These are phyloP conservation scores for Leptatherina wallacei DNA, from an alignment of 2,797 vertebrate genomes.

Conservation along the genomic window DNA sequence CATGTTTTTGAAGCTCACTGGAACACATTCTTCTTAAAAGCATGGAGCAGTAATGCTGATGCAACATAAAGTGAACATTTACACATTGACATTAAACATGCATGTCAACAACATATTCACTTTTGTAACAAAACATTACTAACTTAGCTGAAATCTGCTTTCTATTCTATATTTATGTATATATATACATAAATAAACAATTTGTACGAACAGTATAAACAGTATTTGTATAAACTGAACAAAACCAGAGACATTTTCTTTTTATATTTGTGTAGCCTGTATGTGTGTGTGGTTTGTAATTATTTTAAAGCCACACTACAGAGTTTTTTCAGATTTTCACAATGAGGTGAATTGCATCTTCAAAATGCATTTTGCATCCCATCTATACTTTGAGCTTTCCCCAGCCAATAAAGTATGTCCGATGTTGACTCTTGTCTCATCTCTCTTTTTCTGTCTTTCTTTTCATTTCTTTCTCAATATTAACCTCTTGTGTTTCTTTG, in stretches of 20 bases:
- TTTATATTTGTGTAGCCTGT: background rate
- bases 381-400: background rate
- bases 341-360: too few species aligned
- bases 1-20: conserved; percentile 24
- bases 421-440: background rate
- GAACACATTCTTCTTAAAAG: conserved; percentile 5
- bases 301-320: too few species aligned
- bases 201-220: too few species aligned
- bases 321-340: too few species aligned
- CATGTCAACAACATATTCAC: background rate
- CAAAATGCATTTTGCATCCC: background rate
- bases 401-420: background rate
- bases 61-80: background rate
- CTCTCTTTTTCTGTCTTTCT: background rate
- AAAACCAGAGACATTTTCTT: background rate
- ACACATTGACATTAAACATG: background rate
- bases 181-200: too few species aligned
- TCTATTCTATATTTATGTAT: too few species aligned
- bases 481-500: background rate
- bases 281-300: background rate
- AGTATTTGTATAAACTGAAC: background rate
- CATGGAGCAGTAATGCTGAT: conserved; percentile 4
- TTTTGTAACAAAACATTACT: background rate
- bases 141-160: background rate
- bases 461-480: background rate